Base-by-base conservation (phyloP, 2,113 vertebrate species). In the Accipiter cooperii region DNA sequence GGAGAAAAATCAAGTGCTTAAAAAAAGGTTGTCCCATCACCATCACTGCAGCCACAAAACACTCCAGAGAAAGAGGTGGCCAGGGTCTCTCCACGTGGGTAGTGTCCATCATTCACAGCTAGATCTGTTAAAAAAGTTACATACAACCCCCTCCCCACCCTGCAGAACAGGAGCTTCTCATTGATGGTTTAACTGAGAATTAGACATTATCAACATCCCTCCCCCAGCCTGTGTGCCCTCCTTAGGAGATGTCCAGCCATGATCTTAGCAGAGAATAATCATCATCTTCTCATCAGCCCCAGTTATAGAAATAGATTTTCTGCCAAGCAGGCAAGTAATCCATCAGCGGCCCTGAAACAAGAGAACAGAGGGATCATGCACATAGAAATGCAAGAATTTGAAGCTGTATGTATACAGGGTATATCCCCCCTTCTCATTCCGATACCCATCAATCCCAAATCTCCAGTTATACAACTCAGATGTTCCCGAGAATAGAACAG, bases 261-360 rank as follows among this genome's bases (percentile, higher is more conserved):
- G 26, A 81, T 91, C 83, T 81, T n/a, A 63, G 63, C 52, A 86
- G 52, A 68, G 31, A 64, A 92, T 34, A 92, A 84, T 71, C 47
- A 51, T 82, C 73, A 16, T 85, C 90, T 89, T 89, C 81, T 94
- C 34, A 55, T 99, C 98, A 99, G 49, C 99, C 99, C 99, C 99
- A 99, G 97, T 98, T 99, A 97, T 99, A 99, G 98, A 99, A 99
- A 97, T 99, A 99, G 95, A 99, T 99, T 98, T 99, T 99, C 98
- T 99, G 99, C 99, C 99, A 99, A 91, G 98, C 97, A 71, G 99
- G 99, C 82, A 99, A 98, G 96, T 99, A 99, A 34, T 99, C 99
- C 98, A 99, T 99, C 97, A 99, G 95, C 0, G 99, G 99, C 40
- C 99, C 99, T 99, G 98, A 88, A 97, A 91, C 6, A 55, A 96